Evolutionary conservation across 2,113 vertebrate species (phyloP).

Genomic region (Forbesichthys agassizii): DNA sequence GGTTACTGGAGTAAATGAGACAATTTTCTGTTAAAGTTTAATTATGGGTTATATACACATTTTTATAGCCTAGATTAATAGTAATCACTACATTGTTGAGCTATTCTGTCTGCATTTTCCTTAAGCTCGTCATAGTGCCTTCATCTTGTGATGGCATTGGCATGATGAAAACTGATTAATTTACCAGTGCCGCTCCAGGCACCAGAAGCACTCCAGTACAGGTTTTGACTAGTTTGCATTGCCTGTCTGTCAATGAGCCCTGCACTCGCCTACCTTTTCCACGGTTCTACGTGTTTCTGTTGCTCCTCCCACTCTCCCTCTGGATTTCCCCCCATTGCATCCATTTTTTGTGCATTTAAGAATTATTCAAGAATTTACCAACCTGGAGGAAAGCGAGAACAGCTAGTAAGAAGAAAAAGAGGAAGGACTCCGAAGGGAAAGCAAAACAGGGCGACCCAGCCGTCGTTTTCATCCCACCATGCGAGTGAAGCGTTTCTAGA

Average conservation of each 20-base stretch:
- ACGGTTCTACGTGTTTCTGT: slow-evolving; percentile 69
- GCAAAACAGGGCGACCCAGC: slow-evolving; percentile 59
- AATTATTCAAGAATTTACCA: slow-evolving; percentile 78
- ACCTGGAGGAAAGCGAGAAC: slow-evolving; percentile 71
- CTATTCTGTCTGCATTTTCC: slow-evolving; percentile 31
- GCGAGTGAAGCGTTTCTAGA: slow-evolving; percentile 62
- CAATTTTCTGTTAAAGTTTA: no score
- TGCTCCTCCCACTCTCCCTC: slow-evolving; percentile 74
- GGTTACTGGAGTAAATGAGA: no score
- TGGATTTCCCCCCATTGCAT: slow-evolving; percentile 68
- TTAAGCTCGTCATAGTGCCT: neutral
- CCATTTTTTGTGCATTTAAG: slow-evolving; percentile 83
- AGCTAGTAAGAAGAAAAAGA: slow-evolving; percentile 48
- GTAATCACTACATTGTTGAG: no score
- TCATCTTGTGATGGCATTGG: slow-evolving; percentile 28
- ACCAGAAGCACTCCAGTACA: slow-evolving; percentile 61
- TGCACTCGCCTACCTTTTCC: slow-evolving; percentile 51
- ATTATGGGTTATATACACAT: no score
- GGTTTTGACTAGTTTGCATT: slow-evolving; percentile 54
- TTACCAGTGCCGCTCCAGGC: slow-evolving; percentile 5
- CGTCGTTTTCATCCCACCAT: slow-evolving; percentile 59
- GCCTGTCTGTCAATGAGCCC: slow-evolving; percentile 76
- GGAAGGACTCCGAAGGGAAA: slow-evolving; percentile 55
- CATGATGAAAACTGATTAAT: slow-evolving; percentile 8
- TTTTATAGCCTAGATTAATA: no score